Evolutionary conservation across 1,140 invertebrate species (phyloP).

Genomic region (Cotesia vestalis): DNA sequence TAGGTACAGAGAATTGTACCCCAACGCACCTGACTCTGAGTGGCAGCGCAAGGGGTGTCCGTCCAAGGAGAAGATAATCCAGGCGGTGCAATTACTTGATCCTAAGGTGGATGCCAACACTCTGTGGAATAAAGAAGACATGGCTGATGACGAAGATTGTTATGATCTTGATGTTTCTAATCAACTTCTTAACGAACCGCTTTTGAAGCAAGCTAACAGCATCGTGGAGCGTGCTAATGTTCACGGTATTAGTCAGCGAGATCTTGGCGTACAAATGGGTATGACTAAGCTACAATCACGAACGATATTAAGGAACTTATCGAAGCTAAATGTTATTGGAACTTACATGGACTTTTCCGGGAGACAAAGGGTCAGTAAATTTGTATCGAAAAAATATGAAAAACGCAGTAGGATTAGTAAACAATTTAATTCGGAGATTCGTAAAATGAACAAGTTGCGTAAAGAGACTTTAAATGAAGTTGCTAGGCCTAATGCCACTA

Average conservation of each 20-base stretch:
- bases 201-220: conserved; percentile 65
- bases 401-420: conserved; percentile 54
- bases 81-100: conserved; percentile 67
- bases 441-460: conserved; percentile 59
- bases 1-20: conserved; percentile 70
- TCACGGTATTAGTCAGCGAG: conserved; percentile 65
- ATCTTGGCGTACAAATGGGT: conserved; percentile 60
- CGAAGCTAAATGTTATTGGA: conserved; percentile 61
- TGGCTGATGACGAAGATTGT: conserved; percentile 66
- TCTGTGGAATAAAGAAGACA: conserved; percentile 62
- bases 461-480: conserved; percentile 25
- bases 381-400: conserved; percentile 59
- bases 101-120: conserved; percentile 64
- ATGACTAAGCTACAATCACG: conserved; percentile 66
- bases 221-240: conserved; percentile 61
- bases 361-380: conserved; percentile 66
- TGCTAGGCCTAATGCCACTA: background rate
- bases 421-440: conserved; percentile 59
- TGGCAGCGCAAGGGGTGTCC: conserved; percentile 66
- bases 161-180: conserved; percentile 60
- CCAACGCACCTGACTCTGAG: conserved; percentile 66
- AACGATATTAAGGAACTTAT: conserved; percentile 64
- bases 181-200: conserved; percentile 55
- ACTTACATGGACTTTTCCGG: conserved; percentile 68
- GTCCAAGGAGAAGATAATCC: conserved; percentile 65